These are phyloP conservation scores for Psophia crepitans DNA, from an alignment of 2,113 vertebrate species.

Conservation along the genomic window DNA sequence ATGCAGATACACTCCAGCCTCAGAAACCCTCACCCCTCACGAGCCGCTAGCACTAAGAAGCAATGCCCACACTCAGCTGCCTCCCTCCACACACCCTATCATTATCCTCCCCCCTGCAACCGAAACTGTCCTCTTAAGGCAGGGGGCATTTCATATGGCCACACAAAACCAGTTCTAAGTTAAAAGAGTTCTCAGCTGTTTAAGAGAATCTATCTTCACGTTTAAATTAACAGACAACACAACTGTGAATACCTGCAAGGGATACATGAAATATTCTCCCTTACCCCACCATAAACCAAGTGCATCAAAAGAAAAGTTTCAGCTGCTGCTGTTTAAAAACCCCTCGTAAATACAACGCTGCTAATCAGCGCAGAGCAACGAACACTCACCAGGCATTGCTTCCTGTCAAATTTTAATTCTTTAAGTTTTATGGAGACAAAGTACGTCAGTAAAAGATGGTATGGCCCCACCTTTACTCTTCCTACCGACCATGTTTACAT, in stretches of 20 bases:
- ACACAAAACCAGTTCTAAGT: background rate
- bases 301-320: background rate
- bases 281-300: background rate
- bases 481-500: background rate
- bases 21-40: background rate
- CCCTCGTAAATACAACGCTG: background rate
- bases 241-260: background rate
- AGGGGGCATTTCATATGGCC: background rate
- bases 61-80: accelerated
- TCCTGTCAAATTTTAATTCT: background rate
- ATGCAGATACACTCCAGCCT: background rate
- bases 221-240: background rate
- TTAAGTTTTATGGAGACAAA: background rate
- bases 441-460: background rate
- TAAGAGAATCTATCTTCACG: background rate
- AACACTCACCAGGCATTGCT: background rate
- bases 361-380: background rate
- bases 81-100: accelerated
- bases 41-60: background rate
- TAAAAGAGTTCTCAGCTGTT: background rate
- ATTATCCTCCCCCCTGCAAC: background rate
- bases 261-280: background rate
- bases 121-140: background rate
- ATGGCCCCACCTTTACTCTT: background rate
- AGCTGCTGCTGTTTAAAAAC: background rate